Conservation (phyloP, 2,113 vertebrate species). For the Alosa alosa region DNA sequence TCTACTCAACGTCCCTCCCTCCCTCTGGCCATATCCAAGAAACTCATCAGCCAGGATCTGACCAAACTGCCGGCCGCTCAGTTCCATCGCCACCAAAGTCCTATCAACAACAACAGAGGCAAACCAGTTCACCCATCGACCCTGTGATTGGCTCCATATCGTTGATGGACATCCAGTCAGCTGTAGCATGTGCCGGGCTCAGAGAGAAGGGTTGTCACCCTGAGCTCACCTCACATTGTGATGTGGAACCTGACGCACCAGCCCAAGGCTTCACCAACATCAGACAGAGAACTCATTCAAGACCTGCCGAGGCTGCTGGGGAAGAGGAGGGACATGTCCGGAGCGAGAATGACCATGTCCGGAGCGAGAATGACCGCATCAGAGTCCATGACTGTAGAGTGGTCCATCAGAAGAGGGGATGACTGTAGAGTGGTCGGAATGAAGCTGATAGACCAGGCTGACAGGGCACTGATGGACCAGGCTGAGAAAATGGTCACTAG, state of each 20-base stretch:
- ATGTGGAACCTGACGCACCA: neutral
- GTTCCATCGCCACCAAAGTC: neutral
- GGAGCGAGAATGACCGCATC: no score
- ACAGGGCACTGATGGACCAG: neutral
- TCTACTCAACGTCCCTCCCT: conserved; percentile 67
- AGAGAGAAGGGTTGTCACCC: neutral
- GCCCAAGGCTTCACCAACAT: conserved; percentile 20
- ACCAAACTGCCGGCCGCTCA: neutral
- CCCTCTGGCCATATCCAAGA: conserved; percentile 60
- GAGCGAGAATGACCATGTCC: neutral
- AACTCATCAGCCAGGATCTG: conserved; percentile 31
- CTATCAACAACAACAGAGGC: neutral
- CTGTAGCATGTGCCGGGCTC: conserved; percentile 20
- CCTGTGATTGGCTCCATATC: conserved; percentile 61
- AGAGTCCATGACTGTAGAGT: no score
- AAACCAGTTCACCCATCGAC: neutral
- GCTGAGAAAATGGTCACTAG: neutral
- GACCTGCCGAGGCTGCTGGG: neutral
- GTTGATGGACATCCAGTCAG: conserved; percentile 42
- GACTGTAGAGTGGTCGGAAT: neutral
- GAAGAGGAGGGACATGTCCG: neutral
- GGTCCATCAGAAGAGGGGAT: conserved; percentile 25
- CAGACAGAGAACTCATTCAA: conserved; percentile 29
- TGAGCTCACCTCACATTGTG: neutral
- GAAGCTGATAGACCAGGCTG: neutral